phyloP scores from a whole-genome alignment of 1,140 invertebrate species.

The Coboldia fuscipes region DNA sequence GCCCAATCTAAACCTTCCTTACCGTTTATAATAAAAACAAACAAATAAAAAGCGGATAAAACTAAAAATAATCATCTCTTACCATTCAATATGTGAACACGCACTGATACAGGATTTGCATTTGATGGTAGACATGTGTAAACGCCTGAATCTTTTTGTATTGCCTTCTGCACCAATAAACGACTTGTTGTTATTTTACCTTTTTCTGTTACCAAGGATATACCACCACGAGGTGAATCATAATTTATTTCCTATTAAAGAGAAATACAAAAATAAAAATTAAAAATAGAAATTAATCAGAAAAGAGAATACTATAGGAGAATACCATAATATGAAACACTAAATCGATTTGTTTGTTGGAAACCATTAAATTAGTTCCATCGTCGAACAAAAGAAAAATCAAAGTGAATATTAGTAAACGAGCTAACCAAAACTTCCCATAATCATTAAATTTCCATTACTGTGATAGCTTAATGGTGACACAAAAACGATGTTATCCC shows the following conservation, averaged over 20 bases:
- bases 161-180: slow-evolving; percentile 56
- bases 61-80: slow-evolving; percentile 16
- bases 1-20: background rate
- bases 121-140: slow-evolving; percentile 62
- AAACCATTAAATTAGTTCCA: too few relatives aligned
- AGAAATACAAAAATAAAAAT: slow-evolving; percentile 5
- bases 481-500: too few relatives aligned
- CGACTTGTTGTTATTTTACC: slow-evolving; percentile 55
- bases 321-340: too few relatives aligned
- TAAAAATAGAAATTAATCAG: too few relatives aligned
- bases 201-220: slow-evolving; percentile 60
- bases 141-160: slow-evolving; percentile 45
- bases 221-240: slow-evolving; percentile 52
- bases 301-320: too few relatives aligned
- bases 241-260: slow-evolving; percentile 46
- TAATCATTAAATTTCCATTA: too few relatives aligned
- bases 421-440: too few relatives aligned
- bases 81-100: slow-evolving; percentile 70
- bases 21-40: background rate
- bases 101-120: slow-evolving; percentile 45
- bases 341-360: too few relatives aligned
- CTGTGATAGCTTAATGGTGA: too few relatives aligned
- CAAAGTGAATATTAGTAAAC: too few relatives aligned
- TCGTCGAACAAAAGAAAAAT: too few relatives aligned
- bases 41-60: slow-evolving; percentile 4